Evolutionary conservation across 2,888 invertebrate genomes (phyloP).

Genomic region (Eristalis pertinax): DNA sequence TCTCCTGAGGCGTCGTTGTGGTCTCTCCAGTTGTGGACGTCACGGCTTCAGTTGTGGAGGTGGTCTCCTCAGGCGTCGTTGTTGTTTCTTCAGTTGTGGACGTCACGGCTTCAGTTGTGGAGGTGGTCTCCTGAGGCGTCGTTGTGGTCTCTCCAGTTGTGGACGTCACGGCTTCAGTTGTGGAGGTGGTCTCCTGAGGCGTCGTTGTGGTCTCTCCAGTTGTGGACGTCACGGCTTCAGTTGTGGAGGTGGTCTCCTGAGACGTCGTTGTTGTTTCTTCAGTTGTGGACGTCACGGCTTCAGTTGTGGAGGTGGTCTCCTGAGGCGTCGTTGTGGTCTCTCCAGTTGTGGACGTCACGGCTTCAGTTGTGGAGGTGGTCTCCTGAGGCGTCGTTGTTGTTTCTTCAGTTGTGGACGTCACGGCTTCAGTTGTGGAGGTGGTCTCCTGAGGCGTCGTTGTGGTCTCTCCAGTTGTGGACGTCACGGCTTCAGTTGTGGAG

Average conservation of each 20-base stretch:
- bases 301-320: background rate
- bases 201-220: background rate
- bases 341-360: background rate
- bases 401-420: background rate
- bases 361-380: background rate
- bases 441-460: background rate
- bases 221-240: background rate
- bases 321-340: background rate
- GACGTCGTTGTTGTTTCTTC: background rate
- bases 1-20: background rate
- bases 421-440: background rate
- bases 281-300: background rate
- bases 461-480: background rate
- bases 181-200: background rate
- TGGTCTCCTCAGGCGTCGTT: background rate
- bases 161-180: background rate
- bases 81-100: background rate
- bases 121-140: background rate
- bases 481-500: background rate
- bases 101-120: background rate
- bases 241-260: background rate
- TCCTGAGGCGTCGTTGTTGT: background rate
- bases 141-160: background rate
- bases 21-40: slow-evolving; percentile 6
- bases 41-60: background rate